Conservation (phyloP, 2,888 invertebrate genomes). For the Pollenia labialis region DNA sequence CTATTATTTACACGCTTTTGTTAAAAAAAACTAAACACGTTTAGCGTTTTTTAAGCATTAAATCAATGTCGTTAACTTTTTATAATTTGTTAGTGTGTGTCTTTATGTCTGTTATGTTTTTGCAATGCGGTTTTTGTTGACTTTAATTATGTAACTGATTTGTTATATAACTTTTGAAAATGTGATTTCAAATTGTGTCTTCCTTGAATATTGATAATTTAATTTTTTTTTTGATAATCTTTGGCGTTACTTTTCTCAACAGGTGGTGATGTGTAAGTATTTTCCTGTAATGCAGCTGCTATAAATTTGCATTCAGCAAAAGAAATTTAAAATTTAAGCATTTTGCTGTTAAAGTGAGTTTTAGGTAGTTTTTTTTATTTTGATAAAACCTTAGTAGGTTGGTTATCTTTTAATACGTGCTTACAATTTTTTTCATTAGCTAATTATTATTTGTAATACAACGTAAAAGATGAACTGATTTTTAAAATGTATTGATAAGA, state of each 20-base stretch:
- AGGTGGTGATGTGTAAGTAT: background rate
- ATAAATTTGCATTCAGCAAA: no score
- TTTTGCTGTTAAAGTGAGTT: no score
- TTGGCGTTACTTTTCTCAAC: background rate
- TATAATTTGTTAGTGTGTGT: background rate
- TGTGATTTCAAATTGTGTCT: background rate
- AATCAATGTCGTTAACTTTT: conserved; percentile 36
- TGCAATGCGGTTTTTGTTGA: background rate
- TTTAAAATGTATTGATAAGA: no score
- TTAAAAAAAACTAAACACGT: conserved; percentile 19
- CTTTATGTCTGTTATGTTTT: conserved; percentile 4
- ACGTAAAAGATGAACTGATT: no score
- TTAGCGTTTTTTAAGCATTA: conserved; percentile 13
- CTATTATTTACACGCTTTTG: background rate
- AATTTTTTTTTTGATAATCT: background rate
- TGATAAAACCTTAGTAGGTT: no score
- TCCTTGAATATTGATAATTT: background rate
- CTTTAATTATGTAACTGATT: conserved; percentile 30
- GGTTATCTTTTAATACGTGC: no score
- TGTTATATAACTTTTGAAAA: conserved; percentile 26
- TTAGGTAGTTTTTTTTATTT: no score
- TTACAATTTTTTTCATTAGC: no score
- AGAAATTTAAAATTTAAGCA: no score
- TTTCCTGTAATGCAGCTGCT: background rate
- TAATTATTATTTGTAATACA: no score